Base-by-base conservation (phyloP, 2,888 invertebrate species). In the Synanthedon tipuliformis region DNA sequence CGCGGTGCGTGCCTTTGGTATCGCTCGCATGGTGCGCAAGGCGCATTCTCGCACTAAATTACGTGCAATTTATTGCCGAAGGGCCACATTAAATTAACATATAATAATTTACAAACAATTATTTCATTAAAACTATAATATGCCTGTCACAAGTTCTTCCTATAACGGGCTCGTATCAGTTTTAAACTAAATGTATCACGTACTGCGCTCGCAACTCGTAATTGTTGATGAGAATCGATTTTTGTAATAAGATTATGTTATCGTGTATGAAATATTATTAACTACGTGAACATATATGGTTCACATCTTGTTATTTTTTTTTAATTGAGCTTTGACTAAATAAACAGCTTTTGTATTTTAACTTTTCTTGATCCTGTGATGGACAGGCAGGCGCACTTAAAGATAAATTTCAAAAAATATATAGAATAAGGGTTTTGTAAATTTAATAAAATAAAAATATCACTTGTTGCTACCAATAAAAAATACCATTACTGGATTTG, bases 101-200 rank as follows among this genome's bases (percentile, higher is more conserved):
- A 74, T 66, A 72, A 71, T 74, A 71, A 79, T 79, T 79, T 73
- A 60, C 71, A 69, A 75, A 76, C 71, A 77, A 80, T 80, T 81
- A 81, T 79, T 70, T 73, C 66, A 77, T 75, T 68, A 75, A 70
- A 76, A 69, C 61, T 63, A 60, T 71, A 69, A 72, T 27, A n/a
- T 18, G 68, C 61, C 55, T 64, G 65, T 64, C 63, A 68, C 64
- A 63, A 58, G 53, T 55, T 50, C 55, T 51, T 18, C 18, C 49
- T 12, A 5, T 15, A 16, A 23, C 49, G 15, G 45, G 45, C 45
- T 13, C 13, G 15, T 13, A 45, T 45, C 45, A 13, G 45, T 15
- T 45, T 12, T 34, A 34, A 34, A 34, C 7, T 45, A 45, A 45
- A 45, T 45, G 45, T 45, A 45, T 45, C 45, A 45, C 45, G 45